Percentiles rank a stretch among this genome's conserved stretches.
These are phyloP conservation scores for Luffia ferchaultella DNA, from an alignment of 2,888 invertebrate genomes.

Conservation along the genomic window DNA sequence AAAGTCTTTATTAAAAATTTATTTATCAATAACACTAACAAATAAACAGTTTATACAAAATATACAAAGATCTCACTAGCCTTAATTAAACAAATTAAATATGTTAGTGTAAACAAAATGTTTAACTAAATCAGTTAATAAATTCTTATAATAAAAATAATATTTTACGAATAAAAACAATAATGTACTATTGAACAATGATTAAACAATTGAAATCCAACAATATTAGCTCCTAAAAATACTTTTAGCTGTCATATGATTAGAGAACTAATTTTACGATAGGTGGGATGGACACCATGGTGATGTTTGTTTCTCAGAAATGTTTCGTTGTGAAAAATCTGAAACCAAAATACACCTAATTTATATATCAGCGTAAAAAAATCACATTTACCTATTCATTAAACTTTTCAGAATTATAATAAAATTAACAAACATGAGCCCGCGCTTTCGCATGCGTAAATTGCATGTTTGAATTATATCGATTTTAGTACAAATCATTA, in stretches of 20 bases:
- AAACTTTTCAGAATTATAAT: no score
- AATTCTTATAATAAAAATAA: constrained; percentile 1
- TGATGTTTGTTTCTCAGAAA: no score
- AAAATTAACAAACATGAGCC: no score
- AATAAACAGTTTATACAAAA: neutral
- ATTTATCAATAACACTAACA: neutral
- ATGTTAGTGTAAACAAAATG: constrained; percentile 3
- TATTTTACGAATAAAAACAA: neutral
- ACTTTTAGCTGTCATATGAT: neutral
- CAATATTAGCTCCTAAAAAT: neutral
- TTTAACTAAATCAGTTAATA: constrained; percentile 15
- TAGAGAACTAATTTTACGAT: neutral
- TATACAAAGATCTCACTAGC: constrained; percentile 40
- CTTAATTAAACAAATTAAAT: constrained; percentile 26
- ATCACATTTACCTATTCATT: no score
- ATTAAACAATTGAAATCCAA: neutral
- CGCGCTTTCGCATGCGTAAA: no score
- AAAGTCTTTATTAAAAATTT: no score
- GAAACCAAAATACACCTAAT: no score
- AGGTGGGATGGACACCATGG: neutral
- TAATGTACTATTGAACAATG: neutral
- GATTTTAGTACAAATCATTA: no score
- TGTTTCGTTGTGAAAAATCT: no score
- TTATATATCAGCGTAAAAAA: no score
- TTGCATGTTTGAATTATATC: no score